These are phyloP conservation scores for Heliconius aoede DNA, from an alignment of 2,888 invertebrate species.

Conservation along the genomic window DNA sequence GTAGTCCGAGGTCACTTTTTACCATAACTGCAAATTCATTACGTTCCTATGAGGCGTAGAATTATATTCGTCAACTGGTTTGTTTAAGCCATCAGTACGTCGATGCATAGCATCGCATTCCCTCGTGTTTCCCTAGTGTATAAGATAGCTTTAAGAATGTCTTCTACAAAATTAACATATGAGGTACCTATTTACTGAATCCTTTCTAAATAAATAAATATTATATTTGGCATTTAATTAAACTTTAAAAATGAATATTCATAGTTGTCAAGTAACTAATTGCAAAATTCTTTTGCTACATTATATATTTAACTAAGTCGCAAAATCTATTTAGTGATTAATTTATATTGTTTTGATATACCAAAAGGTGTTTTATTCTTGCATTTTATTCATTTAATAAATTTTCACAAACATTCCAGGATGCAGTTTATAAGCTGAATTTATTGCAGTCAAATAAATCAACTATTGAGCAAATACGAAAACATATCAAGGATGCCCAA, in stretches of 20 bases:
- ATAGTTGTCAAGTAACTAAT: not conserved
- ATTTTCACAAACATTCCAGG: slow-evolving; percentile 71
- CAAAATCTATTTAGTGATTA: too few relatives aligned
- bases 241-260: not conserved
- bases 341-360: too few relatives aligned
- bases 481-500: slow-evolving; percentile 66
- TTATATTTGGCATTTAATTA: not conserved
- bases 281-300: not conserved
- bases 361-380: too few relatives aligned
- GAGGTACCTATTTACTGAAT: slow-evolving; percentile 63
- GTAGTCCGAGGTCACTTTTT: slow-evolving; percentile 44
- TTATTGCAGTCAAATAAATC: slow-evolving; percentile 88
- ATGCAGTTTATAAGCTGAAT: slow-evolving; percentile 87
- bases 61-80: slow-evolving; percentile 23
- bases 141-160: slow-evolving; percentile 65
- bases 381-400: too few relatives aligned
- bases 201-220: not conserved
- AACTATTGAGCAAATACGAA: slow-evolving; percentile 79
- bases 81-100: slow-evolving; percentile 51
- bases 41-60: slow-evolving; percentile 22
- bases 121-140: slow-evolving; percentile 59
- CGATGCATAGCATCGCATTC: slow-evolving; percentile 61
- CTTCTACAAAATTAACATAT: slow-evolving; percentile 62
- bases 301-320: not conserved
- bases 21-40: slow-evolving; percentile 37